A percentile compares a stretch with the other conserved stretches of the same genome.
Conservation (phyloP, 2,888 invertebrate genomes). For the Cryptocheilus praepositus region DNA sequence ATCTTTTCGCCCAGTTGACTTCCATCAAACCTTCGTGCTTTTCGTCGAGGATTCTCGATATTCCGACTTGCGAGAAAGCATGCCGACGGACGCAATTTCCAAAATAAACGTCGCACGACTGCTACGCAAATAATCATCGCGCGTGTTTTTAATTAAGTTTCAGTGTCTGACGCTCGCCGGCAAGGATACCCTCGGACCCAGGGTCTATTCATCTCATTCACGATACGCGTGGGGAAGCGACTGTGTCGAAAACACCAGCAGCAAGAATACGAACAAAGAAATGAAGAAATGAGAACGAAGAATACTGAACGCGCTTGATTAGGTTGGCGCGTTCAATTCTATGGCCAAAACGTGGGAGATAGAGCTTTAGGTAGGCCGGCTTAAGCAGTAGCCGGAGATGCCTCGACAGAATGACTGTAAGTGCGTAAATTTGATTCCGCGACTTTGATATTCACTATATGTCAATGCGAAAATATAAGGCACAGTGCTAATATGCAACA, state of each 20-base stretch:
- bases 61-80: slow-evolving; percentile 35
- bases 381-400: too few species aligned
- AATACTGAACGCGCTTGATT: too few species aligned
- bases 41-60: neutral
- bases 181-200: slow-evolving; percentile 46
- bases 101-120: slow-evolving; percentile 68
- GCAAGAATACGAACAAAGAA: too few species aligned
- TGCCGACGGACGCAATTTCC: slow-evolving; percentile 67
- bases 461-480: too few species aligned
- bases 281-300: neutral
- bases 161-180: slow-evolving; percentile 60
- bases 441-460: too few species aligned
- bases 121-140: slow-evolving; percentile 72
- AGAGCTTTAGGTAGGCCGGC: too few species aligned
- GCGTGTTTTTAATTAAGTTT: slow-evolving; percentile 75
- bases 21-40: neutral
- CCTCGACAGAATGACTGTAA: too few species aligned
- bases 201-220: slow-evolving; percentile 58
- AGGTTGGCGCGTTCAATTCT: too few species aligned
- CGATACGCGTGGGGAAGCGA: slow-evolving; percentile 28
- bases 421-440: too few species aligned
- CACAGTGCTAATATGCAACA: too few species aligned
- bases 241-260: neutral
- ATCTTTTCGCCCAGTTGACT: neutral
- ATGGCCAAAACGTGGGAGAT: too few species aligned